Evolutionary conservation across 2,888 invertebrate species (phyloP), one percentile per base, ranked within the genome.

Genomic region (Hydroisotoma schaefferi): DNA sequence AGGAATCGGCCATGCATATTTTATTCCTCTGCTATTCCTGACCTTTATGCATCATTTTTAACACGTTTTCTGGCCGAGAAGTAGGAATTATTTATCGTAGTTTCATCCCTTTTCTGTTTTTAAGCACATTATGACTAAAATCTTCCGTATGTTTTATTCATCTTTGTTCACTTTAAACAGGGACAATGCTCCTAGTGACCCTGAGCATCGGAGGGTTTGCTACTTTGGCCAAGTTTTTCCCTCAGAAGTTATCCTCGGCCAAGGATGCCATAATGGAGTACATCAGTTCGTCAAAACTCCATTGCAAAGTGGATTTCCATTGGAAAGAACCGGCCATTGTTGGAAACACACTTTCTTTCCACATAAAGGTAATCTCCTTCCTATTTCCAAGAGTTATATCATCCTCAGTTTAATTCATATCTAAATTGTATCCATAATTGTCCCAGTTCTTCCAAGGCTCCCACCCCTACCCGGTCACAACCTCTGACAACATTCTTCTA

Each of bases 381-480:
- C n/a, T n/a, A 12, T n/a, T n/a, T n/a, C n/a, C n/a, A n/a, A n/a
- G 20, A 12, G 15, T 43, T 43, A 43, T n/a, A 18, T 22, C 20
- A 18, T n/a, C 18, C 18, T 43, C 18, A 28, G 18, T 23, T 23
- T 20, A 22, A 18, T n/a, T n/a, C n/a, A n/a, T n/a, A n/a, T n/a
- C n/a, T 59, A 48, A 47, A 23, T 47, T 56, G 55, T 22, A 20
- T 40, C 37, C 38, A 6, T 26, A 26, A 37, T 33, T 22, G 53
- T 74, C 74, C 22, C 81, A 88, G 81, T 93, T 93, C 81, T 92
- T 84, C 80, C 92, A 93, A 79, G 94, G 94, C 78, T 92, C 94
- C 25, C 90, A 91, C 76, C 90, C 94, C 69, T 94, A 94, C 81
- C 93, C 93, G 71, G 88, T 94, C 76, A 92, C 92, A 79, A 91